Conservation (phyloP, 35 echinoderm and acorn worm genomes). For the Lytechinus pictus region DNA sequence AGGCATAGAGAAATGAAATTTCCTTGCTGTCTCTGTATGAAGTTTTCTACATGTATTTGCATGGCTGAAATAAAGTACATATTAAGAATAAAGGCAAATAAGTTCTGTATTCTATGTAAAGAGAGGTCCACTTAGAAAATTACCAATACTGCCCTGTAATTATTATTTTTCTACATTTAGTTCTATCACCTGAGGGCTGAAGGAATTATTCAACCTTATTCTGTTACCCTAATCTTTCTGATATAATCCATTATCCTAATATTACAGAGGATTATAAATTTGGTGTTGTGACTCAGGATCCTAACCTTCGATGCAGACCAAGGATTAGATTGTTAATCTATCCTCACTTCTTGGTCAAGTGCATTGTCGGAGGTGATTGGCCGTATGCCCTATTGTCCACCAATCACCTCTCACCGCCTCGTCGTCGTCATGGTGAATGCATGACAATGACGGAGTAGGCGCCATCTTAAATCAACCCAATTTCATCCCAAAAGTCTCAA, state of each 20-base stretch:
- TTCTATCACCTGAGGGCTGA: neutral
- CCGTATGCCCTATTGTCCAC: neutral
- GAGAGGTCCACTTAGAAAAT: neutral
- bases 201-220: neutral
- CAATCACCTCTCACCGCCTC: neutral
- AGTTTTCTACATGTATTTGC: too few species aligned
- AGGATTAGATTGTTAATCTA: neutral
- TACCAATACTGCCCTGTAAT: neutral
- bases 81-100: neutral
- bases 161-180: neutral
- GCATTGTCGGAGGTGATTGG: neutral
- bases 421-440: neutral
- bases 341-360: neutral
- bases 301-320: neutral
- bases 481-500: neutral
- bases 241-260: neutral
- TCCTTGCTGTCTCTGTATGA: too few species aligned
- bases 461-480: slow-evolving; percentile 18
- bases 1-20: too few species aligned
- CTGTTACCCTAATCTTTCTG: neutral
- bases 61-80: too few species aligned
- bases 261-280: neutral
- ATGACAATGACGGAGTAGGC: neutral
- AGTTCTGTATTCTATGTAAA: neutral
- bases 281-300: neutral